Evolutionary conservation across 2,888 invertebrate species (phyloP), one percentile per base, ranked within the genome.

Genomic region (Brachyptera risi): DNA sequence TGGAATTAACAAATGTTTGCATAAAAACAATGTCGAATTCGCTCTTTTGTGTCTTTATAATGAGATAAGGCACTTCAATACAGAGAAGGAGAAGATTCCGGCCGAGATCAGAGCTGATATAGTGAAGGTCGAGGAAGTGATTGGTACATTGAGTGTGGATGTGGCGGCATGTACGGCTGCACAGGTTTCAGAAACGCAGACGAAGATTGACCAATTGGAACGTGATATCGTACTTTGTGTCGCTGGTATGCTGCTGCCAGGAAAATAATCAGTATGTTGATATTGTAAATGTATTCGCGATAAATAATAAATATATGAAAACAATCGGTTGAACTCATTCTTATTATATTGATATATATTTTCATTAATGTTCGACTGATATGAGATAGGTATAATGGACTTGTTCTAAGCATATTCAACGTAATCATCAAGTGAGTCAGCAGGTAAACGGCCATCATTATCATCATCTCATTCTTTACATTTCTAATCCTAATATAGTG

Each of bases 241-340:
- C 24, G 49, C 49, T 9, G 49, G 49, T 13, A 49, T 49, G 49
- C 49, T 49, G 11, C 21, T 49, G 21, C 49, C 49, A 21, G 49
- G 49, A 5, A n/a, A n/a, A n/a, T n/a, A n/a, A n/a, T n/a, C n/a
- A n/a, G n/a, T n/a, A n/a, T n/a, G n/a, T n/a, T n/a, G n/a, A n/a
- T n/a, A n/a, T n/a, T n/a, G n/a, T n/a, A n/a, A n/a, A n/a, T n/a
- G n/a, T n/a, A n/a, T n/a, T n/a, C n/a, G n/a, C n/a, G n/a, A n/a
- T n/a, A n/a, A n/a, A n/a, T n/a, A n/a, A n/a, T n/a, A n/a, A n/a
- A n/a, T n/a, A n/a, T n/a, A n/a, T n/a, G n/a, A n/a, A n/a, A n/a
- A n/a, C n/a, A n/a, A n/a, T n/a, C n/a, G n/a, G n/a, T n/a, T n/a
- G n/a, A n/a, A n/a, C n/a, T n/a, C n/a, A n/a, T n/a, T n/a, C n/a